Conservation (phyloP, 2,888 invertebrate genomes). For the Drosophila lutescens region DNA sequence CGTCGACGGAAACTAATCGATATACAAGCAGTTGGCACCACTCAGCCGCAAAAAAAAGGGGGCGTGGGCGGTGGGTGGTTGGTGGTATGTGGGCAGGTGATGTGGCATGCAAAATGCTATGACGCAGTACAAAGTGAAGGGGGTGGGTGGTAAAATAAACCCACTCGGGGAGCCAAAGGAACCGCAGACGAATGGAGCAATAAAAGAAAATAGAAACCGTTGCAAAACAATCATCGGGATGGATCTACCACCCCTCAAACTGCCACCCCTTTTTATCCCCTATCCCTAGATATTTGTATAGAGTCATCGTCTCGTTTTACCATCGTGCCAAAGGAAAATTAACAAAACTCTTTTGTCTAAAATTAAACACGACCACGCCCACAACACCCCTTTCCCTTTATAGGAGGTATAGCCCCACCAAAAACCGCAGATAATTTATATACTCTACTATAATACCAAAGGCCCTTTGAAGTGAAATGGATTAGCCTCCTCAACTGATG, state of each 20-base stretch:
- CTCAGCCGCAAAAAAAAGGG: conserved; percentile 7
- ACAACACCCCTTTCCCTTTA: background rate
- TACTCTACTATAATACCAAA: background rate
- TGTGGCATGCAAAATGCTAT: conserved; percentile 23
- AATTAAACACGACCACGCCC: conserved; percentile 25
- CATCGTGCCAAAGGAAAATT: conserved; percentile 27
- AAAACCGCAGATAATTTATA: background rate
- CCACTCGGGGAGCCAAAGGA: background rate
- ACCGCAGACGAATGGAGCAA: background rate
- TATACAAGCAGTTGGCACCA: conserved; percentile 73
- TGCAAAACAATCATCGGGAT: conserved; percentile 8
- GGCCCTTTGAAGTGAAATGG: background rate
- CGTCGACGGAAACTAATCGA: conserved; percentile 66
- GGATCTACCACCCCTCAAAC: background rate
- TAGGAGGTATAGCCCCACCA: too few relatives aligned
- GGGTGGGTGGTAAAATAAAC: background rate
- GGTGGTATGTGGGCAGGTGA: background rate
- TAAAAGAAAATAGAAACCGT: conserved; percentile 9
- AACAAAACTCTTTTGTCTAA: conserved; percentile 27
- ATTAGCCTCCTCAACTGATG: background rate
- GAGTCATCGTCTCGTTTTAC: conserved; percentile 24
- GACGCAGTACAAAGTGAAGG: conserved; percentile 37
- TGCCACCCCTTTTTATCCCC: background rate
- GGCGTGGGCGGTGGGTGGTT: conserved; percentile 8
- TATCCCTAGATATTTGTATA: background rate